phyloP scores from a whole-genome alignment of 2,113 vertebrate genomes.

The Tetrao urogallus region DNA sequence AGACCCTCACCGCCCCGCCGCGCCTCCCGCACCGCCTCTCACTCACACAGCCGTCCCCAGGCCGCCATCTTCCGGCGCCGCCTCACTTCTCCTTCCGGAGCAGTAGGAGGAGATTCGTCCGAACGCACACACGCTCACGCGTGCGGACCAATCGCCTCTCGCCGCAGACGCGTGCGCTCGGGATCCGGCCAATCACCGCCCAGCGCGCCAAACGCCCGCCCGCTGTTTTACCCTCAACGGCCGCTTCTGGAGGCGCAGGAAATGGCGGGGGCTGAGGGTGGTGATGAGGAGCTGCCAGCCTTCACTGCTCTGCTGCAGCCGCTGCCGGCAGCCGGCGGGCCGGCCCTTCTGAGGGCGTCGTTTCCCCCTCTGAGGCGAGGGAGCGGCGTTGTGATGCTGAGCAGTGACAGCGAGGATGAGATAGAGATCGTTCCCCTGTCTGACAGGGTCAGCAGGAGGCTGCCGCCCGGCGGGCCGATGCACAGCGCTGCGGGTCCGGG shows the following conservation, averaged over 20 bases:
- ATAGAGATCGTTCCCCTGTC: slow-evolving; percentile 67
- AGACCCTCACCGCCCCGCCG: background rate
- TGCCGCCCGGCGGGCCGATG: background rate
- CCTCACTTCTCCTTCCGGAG: background rate
- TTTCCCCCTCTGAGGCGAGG: background rate
- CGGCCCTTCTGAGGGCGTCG: background rate
- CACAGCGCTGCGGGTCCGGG: background rate
- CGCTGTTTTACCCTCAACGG: too few species aligned
- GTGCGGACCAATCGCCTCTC: background rate
- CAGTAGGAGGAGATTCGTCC: background rate
- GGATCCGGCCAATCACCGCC: background rate
- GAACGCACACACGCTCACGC: fast-evolving
- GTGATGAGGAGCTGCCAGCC: slow-evolving; percentile 80
- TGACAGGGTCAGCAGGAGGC: slow-evolving; percentile 75
- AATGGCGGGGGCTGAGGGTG: slow-evolving; percentile 29
- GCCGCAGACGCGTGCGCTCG: fast-evolving
- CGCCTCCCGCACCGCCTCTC: background rate
- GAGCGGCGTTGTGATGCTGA: slow-evolving; percentile 54
- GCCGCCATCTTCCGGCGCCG: background rate
- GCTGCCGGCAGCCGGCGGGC: background rate
- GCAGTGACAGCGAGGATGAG: slow-evolving; percentile 83
- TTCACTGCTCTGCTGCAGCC: slow-evolving; percentile 57
- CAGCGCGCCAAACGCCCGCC: background rate
- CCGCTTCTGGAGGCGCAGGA: background rate
- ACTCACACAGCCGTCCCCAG: background rate